A percentile compares a stretch with the other conserved stretches of the same genome.
Evolutionary conservation across 2,797 vertebrate species (phyloP).

Genomic region (Caiman crocodilus): DNA sequence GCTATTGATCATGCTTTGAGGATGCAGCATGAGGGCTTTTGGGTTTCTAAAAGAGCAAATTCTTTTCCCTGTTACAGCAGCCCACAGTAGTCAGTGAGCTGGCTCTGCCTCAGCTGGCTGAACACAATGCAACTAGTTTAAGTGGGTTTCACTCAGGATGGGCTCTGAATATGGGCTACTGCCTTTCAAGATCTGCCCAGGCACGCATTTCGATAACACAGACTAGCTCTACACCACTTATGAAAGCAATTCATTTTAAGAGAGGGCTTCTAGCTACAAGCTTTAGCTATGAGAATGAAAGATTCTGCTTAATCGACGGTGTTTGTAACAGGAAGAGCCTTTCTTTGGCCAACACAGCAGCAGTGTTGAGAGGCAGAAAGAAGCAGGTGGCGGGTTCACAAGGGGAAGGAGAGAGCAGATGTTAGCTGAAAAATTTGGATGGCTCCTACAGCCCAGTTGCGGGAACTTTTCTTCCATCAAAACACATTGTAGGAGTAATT

Average conservation of each 20-base stretch:
- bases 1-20: background rate
- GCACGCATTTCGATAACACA: no score
- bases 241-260: slow-evolving; percentile 29
- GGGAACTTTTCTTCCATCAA: slow-evolving; percentile 73
- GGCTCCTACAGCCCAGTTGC: rapidly evolving
- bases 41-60: background rate
- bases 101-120: background rate
- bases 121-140: background rate
- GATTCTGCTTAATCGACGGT: slow-evolving; percentile 56
- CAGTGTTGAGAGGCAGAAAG: slow-evolving; percentile 56
- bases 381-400: slow-evolving; percentile 67
- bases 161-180: background rate
- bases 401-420: slow-evolving; percentile 63
- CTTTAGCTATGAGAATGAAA: background rate
- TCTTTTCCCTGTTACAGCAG: background rate
- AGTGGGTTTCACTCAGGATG: background rate
- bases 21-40: background rate
- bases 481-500: slow-evolving; percentile 68
- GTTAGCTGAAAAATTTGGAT: slow-evolving; percentile 66
- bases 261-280: background rate
- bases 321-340: slow-evolving; percentile 63
- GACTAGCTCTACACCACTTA: rapidly evolving
- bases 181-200: no score
- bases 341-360: slow-evolving; percentile 45
- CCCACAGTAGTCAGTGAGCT: background rate